phyloP scores from a whole-genome alignment of 2,888 invertebrate genomes.

The Drosophila maculinotata region DNA sequence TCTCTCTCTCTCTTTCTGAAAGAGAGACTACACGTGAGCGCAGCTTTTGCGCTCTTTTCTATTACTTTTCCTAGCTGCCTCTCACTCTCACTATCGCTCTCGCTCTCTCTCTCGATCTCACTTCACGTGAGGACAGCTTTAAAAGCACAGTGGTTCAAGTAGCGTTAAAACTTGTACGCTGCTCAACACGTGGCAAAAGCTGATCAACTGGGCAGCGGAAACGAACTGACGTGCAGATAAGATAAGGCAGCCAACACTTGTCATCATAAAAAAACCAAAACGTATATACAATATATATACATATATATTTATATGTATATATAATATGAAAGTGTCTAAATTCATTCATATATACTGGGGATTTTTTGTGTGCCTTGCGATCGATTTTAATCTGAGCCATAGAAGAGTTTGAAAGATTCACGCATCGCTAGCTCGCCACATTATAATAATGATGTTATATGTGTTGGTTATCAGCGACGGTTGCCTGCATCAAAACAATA shows the following conservation, averaged over 20 bases:
- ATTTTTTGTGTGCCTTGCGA: background rate
- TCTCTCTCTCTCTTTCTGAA: background rate
- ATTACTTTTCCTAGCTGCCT: too few species aligned
- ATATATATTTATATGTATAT: background rate
- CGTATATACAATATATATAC: background rate
- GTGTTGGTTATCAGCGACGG: conserved; percentile 19
- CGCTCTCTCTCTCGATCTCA: conserved; percentile 2
- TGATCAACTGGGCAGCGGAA: conserved; percentile 35
- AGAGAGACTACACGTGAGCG: background rate
- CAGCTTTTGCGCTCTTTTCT: too few species aligned
- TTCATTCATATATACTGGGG: too few species aligned
- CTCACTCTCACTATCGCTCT: background rate
- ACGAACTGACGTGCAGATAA: conserved; percentile 44
- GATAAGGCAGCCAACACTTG: conserved; percentile 37
- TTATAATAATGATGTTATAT: conserved; percentile 4
- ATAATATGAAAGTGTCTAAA: too few species aligned
- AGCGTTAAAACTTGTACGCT: conserved; percentile 3
- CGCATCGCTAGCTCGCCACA: conserved; percentile 27
- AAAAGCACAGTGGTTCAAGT: conserved; percentile 28
- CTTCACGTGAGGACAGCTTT: conserved; percentile 2
- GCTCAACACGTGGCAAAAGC: conserved; percentile 38
- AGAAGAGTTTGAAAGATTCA: conserved; percentile 26
- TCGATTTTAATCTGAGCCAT: conserved; percentile 6
- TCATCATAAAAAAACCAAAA: conserved; percentile 9
- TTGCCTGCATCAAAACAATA: conserved; percentile 9